phyloP scores from a whole-genome alignment of 1,140 invertebrate genomes.

The Drosophila jambulina region DNA sequence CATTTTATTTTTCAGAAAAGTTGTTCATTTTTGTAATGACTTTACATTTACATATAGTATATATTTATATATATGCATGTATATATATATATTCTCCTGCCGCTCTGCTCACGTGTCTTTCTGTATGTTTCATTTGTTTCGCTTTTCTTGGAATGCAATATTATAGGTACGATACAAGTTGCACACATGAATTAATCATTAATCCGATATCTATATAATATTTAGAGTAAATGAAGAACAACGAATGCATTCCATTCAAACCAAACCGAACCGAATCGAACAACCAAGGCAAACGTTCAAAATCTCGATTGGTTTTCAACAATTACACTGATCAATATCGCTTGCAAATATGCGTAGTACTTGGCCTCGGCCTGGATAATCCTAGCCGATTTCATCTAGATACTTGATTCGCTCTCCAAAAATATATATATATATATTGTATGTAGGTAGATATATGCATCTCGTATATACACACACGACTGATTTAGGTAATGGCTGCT shows the following conservation, averaged over 20 bases:
- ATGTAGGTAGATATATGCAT: slow-evolving; percentile 51
- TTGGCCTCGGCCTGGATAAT: slow-evolving; percentile 34
- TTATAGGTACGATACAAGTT: slow-evolving; percentile 55
- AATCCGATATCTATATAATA: slow-evolving; percentile 49
- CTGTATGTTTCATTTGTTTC: slow-evolving; percentile 35
- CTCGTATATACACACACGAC: slow-evolving; percentile 55
- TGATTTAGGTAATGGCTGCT: slow-evolving; percentile 40
- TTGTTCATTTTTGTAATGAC: slow-evolving; percentile 75
- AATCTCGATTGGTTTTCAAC: slow-evolving; percentile 46
- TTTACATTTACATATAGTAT: slow-evolving; percentile 77
- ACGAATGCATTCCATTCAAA: slow-evolving; percentile 52
- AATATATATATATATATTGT: slow-evolving; percentile 54
- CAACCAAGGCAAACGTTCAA: slow-evolving; percentile 50
- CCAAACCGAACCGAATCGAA: slow-evolving; percentile 60
- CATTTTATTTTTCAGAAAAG: slow-evolving; percentile 83
- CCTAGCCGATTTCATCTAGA: slow-evolving; percentile 39
- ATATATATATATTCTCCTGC: slow-evolving; percentile 49
- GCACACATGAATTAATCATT: slow-evolving; percentile 66
- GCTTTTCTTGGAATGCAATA: slow-evolving; percentile 39
- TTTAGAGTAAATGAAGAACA: slow-evolving; percentile 54
- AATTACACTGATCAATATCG: slow-evolving; percentile 52
- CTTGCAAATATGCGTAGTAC: slow-evolving; percentile 43
- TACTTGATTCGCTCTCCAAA: slow-evolving; percentile 62
- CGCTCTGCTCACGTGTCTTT: slow-evolving; percentile 27
- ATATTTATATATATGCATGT: slow-evolving; percentile 53